Evolutionary conservation across 2,888 invertebrate species (phyloP).

Genomic region (Priocnemis perturbator): DNA sequence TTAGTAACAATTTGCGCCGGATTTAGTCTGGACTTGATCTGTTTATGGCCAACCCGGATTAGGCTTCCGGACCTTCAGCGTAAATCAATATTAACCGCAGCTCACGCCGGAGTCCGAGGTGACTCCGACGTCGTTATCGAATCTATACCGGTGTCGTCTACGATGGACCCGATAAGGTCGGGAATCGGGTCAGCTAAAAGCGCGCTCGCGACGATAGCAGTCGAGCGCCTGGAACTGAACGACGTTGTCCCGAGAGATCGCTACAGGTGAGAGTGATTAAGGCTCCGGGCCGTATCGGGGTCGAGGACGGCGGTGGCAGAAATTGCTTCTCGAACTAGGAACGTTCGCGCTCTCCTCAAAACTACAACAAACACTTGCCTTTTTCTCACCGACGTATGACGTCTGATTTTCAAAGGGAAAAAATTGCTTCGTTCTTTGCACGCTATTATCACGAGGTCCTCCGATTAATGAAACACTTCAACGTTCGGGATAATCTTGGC

Average conservation of each 20-base stretch:
- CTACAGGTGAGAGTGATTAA: too few species aligned
- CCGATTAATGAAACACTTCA: too few species aligned
- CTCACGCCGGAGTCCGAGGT: conserved; percentile 24
- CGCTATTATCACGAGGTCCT: too few species aligned
- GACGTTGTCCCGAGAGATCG: not conserved
- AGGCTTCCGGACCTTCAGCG: conserved; percentile 68
- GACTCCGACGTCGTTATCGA: conserved; percentile 51
- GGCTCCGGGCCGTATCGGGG: too few species aligned
- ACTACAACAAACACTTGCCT: too few species aligned
- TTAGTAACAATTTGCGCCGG: conserved; percentile 75
- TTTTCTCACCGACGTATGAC: too few species aligned
- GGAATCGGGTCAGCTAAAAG: conserved; percentile 35
- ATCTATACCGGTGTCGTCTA: conserved; percentile 9
- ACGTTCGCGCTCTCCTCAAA: too few species aligned
- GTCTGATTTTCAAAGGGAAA: too few species aligned
- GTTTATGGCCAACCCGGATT: conserved; percentile 74
- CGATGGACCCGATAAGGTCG: conserved; percentile 36
- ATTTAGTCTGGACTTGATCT: conserved; percentile 74
- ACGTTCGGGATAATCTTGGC: too few species aligned
- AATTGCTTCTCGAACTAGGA: too few species aligned
- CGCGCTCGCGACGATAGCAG: not conserved
- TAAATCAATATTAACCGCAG: conserved; percentile 73
- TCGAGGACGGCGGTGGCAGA: not conserved
- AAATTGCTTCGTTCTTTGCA: too few species aligned
- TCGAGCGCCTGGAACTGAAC: not conserved